Base-by-base conservation (phyloP, 1,140 invertebrate species). In the Anadara kagoshimensis region DNA sequence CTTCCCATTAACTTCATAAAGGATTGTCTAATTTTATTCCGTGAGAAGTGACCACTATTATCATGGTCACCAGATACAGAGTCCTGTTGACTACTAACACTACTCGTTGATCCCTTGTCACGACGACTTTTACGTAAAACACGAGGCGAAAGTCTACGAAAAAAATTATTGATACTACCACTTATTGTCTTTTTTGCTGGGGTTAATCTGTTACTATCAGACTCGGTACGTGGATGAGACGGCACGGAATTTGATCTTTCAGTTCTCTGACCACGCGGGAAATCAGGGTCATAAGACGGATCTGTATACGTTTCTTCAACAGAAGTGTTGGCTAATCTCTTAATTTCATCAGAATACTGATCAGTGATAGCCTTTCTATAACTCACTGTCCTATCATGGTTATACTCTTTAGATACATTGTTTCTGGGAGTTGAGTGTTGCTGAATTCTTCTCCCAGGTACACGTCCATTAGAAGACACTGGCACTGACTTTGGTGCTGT, bases 101-200 rank as follows among this genome's bases (percentile, higher is more conserved):
- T 76, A 45, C 53, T 64, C 53, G 63, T 73, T 36, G 65, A 72
- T 14, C 65, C 65, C 54, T 71, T 62, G 29, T 77, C 77, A 20
- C 78, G 75, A 20, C 69, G 63, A 47, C 66, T 57, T 68, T 78
- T 82, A 20, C 81, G 62, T 22, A 72, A 59, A 24, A 81, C 66
- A 43, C 75, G 71, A 5, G 83, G 83, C 5, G 83, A 85, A 51
- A 85, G 71, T 22, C 76, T 75, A 49, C 78, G 71, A 45, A 85
- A 81, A 73, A 85, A 83, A 58, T 83, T 85, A 18, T 78, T 78
- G 20, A 85, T 81, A 70, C 82, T 83, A 18, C 76, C 76, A 63
- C 81, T 81, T 16, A 82, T 66, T 12, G 80, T 81, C n/a, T 66
- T 69, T 54, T 83, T 82, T 57, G 78, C 65, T 1, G 79, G 82